Base-by-base conservation (phyloP, 1,140 invertebrate genomes). In the Chironomus striatipennis region DNA sequence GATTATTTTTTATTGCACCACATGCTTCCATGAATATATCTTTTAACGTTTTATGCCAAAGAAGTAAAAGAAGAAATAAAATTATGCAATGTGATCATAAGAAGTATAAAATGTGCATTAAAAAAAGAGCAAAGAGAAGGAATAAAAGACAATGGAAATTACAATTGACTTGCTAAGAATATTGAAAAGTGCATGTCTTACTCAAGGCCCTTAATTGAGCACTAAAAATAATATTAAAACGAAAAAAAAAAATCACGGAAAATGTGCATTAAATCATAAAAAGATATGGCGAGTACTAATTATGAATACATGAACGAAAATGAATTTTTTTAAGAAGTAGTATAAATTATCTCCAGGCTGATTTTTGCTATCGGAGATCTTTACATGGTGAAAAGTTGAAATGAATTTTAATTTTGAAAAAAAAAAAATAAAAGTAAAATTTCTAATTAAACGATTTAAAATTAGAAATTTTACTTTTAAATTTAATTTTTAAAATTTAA, bases 141-240 rank as follows among this genome's bases (percentile, higher is more conserved):
- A 57, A 57, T n/a, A 57, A 57, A n/a, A 57, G n/a, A 57, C 47
- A 57, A 57, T 57, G 47, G 12, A n/a, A 57, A 57, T 57, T 57
- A 15, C 47, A 57, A 57, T 57, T 15, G 47, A 57, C 47, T 57
- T 57, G 47, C 47, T 20, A 70, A 70, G 18, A 18, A 18, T 17
- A 70, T 20, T 21, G 65, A 70, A 18, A 20, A 20, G 65, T 20
- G 17, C 65, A 70, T 70, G 65, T 70, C 65, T 70, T 21, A 20
- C 18, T 70, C 65, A 70, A 70, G 65, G 65, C 20, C 65, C 65
- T 70, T 70, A 70, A 70, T 70, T 70, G 65, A 70, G 65, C 65
- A 20, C 20, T 70, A 20, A 57, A 70, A 70, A 70, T 17, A 70
- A 70, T 70, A 34, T 34, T 34, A 70, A 70, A 67, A 15, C 15